Evolutionary conservation across 2,113 vertebrate genomes (phyloP).

Genomic region (Corydoras maculifer): DNA sequence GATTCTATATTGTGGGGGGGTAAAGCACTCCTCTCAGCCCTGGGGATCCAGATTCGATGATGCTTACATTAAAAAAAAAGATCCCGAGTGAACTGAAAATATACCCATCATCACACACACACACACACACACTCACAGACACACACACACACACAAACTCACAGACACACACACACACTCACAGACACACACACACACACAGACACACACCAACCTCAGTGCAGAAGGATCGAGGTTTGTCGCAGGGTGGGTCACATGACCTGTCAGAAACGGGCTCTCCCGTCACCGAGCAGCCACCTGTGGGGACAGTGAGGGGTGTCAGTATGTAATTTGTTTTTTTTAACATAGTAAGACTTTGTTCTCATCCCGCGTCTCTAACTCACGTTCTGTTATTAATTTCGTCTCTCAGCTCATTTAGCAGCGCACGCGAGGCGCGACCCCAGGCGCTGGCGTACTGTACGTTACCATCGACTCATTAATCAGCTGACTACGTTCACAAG

Average conservation of each 20-base stretch:
- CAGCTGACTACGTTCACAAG: constrained; percentile 12
- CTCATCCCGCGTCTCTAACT: neutral
- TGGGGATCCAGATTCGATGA: no score
- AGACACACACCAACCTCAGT: constrained; percentile 77
- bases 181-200: constrained; percentile 16
- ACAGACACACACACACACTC: neutral
- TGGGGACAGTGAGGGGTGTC: constrained; percentile 45
- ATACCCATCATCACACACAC: no score
- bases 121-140: neutral
- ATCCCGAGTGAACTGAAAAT: no score
- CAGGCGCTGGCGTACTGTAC: constrained; percentile 6
- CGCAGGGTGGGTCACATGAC: constrained; percentile 88
- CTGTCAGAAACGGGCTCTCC: constrained; percentile 80
- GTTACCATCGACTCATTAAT: constrained; percentile 26
- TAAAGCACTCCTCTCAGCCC: no score
- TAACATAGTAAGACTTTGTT: no score
- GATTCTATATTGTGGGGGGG: no score
- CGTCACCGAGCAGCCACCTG: constrained; percentile 82
- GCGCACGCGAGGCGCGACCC: constrained; percentile 20
- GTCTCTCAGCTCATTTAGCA: constrained; percentile 2
- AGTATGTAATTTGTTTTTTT: neutral
- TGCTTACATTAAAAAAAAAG: no score
- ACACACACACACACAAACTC: constrained; percentile 1
- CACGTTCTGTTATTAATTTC: neutral
- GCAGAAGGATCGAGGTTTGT: constrained; percentile 80